Evolutionary conservation across 2,113 vertebrate genomes (phyloP).

Genomic region (Tupaia tana): DNA sequence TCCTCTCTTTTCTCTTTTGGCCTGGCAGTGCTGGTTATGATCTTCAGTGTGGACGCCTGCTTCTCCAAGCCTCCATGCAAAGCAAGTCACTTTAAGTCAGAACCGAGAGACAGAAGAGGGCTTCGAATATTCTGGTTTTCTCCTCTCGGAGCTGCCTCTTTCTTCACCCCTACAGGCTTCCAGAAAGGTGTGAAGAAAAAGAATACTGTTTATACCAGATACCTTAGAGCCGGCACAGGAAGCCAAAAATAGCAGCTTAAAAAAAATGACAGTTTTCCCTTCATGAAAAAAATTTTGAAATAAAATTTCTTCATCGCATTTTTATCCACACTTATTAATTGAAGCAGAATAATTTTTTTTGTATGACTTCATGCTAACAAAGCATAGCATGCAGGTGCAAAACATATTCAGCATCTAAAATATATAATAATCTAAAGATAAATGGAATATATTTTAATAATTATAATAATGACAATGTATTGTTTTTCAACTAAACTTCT

Average conservation of each 20-base stretch:
- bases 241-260: conserved; percentile 20
- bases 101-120: too few relatives aligned
- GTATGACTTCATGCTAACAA: neutral
- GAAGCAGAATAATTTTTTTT: neutral
- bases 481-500: neutral
- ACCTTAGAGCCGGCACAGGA: neutral
- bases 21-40: neutral
- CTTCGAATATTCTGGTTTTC: neutral
- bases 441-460: neutral
- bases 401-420: neutral
- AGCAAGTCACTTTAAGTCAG: neutral
- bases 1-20: neutral
- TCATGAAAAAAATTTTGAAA: conserved; percentile 63
- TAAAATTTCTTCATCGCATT: conserved; percentile 32
- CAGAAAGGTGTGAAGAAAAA: conserved; percentile 47
- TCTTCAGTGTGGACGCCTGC: neutral
- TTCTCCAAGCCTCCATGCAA: neutral
- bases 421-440: neutral
- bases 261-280: conserved; percentile 15
- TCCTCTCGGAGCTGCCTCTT: neutral
- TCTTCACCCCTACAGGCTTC: neutral
- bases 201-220: conserved; percentile 35
- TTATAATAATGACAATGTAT: neutral
- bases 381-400: neutral
- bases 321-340: conserved; percentile 11